Conservation (phyloP, 2,113 vertebrate species). For the Bubo bubo region DNA sequence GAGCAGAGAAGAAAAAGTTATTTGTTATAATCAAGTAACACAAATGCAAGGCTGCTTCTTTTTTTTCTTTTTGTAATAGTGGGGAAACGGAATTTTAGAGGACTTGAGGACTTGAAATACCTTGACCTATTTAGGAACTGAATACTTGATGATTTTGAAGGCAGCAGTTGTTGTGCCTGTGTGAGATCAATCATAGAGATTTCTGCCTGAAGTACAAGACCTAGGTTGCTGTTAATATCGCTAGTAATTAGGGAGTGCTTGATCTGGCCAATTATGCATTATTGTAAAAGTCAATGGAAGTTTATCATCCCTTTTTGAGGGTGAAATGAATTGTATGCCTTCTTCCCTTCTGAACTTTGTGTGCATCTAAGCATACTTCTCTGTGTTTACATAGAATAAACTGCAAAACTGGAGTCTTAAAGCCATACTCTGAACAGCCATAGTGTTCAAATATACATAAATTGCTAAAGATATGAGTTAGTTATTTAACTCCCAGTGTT, state of each 20-base stretch:
- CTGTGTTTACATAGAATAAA: neutral
- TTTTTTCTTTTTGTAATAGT: neutral
- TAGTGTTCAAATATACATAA: neutral
- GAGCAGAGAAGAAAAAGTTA: neutral
- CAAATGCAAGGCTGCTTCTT: neutral
- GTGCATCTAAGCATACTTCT: neutral
- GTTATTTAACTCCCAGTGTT: neutral
- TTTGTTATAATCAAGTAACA: neutral
- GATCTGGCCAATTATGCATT: neutral
- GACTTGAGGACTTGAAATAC: neutral
- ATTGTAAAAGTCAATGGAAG: neutral
- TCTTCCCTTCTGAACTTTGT: neutral
- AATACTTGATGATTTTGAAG: neutral
- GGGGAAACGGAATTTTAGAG: neutral
- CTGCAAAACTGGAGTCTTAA: neutral
- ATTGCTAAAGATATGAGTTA: neutral
- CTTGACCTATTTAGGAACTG: slow-evolving; percentile 42
- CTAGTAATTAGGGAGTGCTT: neutral
- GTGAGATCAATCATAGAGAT: slow-evolving; percentile 31
- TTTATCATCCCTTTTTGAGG: neutral
- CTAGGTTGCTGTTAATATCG: neutral
- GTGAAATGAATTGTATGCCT: neutral
- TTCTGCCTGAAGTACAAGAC: slow-evolving; percentile 31
- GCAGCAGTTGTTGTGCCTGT: slow-evolving; percentile 52
- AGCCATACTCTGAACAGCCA: neutral